Evolutionary conservation across 2,888 invertebrate genomes (phyloP), one percentile per base, ranked within the genome.

Genomic region (Athrips mouffetella): DNA sequence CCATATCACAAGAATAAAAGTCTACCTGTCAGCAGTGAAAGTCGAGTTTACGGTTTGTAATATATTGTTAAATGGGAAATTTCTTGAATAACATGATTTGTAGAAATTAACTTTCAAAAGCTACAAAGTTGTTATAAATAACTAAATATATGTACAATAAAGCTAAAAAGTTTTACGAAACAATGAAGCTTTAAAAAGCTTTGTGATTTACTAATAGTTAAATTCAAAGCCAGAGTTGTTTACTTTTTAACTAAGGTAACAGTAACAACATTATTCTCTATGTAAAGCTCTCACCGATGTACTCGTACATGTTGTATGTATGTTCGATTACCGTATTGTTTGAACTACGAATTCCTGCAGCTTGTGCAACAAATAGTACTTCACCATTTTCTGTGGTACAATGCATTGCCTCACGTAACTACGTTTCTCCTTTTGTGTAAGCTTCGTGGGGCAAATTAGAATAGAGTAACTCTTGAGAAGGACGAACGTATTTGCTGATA

Each of bases 311-410:
- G 55, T 59, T 60, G 61, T 61, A 57, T 62, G 54, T 57, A 57
- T 59, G 54, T 55, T 61, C 56, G 50, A 62, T 62, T 58, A 60
- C 55, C 50, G 62, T 64, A 72, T 75, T 82, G 79, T 82, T 80
- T 76, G 60, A 65, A 69, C 65, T 62, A 70, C 59, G 63, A 69
- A 81, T 81, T 71, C 75, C 70, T 60, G 54, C 57, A 57, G 65
- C 68, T 70, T 65, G 58, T 65, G 66, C 65, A 70, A 72, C 51
- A 53, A 60, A 60, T 54, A 10, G 25, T 40, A 21, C 37, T 40
- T 40, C 25, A 40, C 13, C 25, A 54, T 50, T 51, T 55, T 11
- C 11, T 47, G 31, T 15, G 48, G 40, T 49, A 3, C 13, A 13
- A 15, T 15, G 13, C 15, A 10, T 16, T 15, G 27, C 20, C 7